phyloP scores from a whole-genome alignment of 2,797 vertebrate genomes.

The Dicrostonyx torquatus region DNA sequence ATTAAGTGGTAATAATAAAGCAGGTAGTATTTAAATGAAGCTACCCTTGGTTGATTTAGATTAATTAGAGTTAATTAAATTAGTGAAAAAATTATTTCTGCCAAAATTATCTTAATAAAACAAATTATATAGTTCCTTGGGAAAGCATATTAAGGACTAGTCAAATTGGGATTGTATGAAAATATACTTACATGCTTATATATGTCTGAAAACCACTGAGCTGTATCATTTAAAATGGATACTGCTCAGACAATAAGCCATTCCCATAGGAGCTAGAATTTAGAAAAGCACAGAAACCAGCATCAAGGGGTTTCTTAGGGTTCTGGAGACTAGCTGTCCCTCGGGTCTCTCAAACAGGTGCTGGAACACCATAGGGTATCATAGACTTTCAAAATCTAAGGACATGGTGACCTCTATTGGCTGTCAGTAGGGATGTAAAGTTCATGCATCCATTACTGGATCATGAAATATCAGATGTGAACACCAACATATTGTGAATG shows the following conservation, averaged over 20 bases:
- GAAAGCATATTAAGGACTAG: not conserved
- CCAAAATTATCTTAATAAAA: not conserved
- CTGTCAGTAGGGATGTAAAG: not conserved
- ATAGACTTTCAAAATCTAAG: not conserved
- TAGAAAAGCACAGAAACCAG: not conserved
- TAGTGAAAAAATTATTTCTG: not conserved
- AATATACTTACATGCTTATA: not conserved
- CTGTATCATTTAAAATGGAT: not conserved
- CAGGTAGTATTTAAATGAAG: slow-evolving; percentile 4
- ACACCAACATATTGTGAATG: too few species aligned
- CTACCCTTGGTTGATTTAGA: not conserved
- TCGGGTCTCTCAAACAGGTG: not conserved
- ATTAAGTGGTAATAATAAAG: not conserved
- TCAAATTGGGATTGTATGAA: not conserved
- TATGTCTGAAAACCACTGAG: not conserved
- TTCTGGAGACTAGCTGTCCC: not conserved
- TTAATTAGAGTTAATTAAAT: slow-evolving; percentile 9
- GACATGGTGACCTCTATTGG: not conserved
- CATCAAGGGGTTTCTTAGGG: not conserved
- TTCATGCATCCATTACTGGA: not conserved
- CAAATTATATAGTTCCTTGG: not conserved
- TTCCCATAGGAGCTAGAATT: not conserved
- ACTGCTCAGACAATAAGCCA: not conserved
- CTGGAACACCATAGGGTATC: not conserved
- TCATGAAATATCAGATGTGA: not conserved